Percentiles rank a stretch among this genome's conserved stretches.
Conservation (phyloP, 2,113 vertebrate genomes). For the Platichthys flesus region DNA sequence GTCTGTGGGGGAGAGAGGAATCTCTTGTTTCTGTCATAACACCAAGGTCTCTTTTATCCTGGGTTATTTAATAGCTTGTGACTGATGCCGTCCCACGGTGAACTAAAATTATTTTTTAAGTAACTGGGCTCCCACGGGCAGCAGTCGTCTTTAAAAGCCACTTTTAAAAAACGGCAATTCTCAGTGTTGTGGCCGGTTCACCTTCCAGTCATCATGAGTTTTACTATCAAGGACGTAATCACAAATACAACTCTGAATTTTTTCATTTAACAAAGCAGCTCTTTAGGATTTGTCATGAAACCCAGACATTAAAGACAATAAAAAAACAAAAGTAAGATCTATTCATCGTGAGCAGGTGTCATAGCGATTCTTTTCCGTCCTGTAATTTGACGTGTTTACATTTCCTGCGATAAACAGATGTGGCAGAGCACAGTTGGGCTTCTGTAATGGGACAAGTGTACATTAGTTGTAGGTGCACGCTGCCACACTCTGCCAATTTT, state of each 20-base stretch:
- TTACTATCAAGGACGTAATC: not conserved
- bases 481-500: not conserved
- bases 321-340: not conserved
- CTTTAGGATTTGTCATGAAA: not conserved
- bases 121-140: not conserved
- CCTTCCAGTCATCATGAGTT: not conserved
- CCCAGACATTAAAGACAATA: not conserved
- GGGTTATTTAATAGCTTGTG: not conserved
- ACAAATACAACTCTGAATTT: not conserved
- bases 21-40: conserved; percentile 1
- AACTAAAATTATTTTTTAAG: not conserved
- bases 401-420: not conserved
- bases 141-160: not conserved
- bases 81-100: not conserved
- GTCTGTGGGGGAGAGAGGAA: not conserved
- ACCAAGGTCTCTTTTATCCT: not conserved
- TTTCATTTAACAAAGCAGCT: not conserved
- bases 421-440: not conserved
- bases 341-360: not conserved
- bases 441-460: not conserved
- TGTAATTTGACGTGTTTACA: not conserved
- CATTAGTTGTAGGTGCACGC: not conserved
- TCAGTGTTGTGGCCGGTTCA: not conserved
- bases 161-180: not conserved
- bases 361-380: not conserved